Percentiles rank a stretch among this genome's conserved stretches.
phyloP scores from a whole-genome alignment of 2,797 vertebrate genomes.

The Anguilla marmorata region DNA sequence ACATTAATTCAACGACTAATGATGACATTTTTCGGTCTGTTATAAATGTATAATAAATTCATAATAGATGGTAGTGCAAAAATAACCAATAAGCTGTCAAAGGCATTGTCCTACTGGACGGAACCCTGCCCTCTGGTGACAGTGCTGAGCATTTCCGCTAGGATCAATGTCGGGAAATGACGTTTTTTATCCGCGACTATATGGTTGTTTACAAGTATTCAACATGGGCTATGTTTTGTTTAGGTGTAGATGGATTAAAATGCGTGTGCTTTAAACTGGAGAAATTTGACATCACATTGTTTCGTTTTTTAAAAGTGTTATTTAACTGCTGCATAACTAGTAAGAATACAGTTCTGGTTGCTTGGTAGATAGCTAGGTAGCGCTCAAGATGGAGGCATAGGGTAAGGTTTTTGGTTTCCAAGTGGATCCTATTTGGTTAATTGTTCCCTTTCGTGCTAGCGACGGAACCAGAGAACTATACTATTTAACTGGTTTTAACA shows the following conservation, averaged over 20 bases:
- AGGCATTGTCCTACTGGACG: too few relatives aligned
- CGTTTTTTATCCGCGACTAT: constrained; percentile 7
- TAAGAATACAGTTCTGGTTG: neutral
- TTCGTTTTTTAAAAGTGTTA: neutral
- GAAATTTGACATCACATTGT: neutral
- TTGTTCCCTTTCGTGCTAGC: neutral
- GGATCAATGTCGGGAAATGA: neutral
- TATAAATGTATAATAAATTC: too few relatives aligned
- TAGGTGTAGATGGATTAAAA: neutral
- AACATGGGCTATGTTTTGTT: neutral
- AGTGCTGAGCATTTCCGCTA: neutral
- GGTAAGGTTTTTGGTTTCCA: neutral
- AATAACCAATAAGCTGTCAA: too few relatives aligned
- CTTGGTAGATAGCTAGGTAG: neutral
- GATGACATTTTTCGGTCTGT: too few relatives aligned
- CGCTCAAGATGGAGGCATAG: neutral
- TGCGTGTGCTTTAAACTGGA: neutral
- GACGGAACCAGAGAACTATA: neutral
- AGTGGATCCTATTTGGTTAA: neutral
- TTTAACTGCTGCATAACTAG: neutral
- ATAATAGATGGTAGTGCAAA: too few relatives aligned
- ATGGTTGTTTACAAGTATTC: neutral
- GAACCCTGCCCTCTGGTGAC: too few relatives aligned
- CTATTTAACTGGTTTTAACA: neutral
- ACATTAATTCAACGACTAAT: too few relatives aligned